Conservation (phyloP, 2,113 vertebrate species). For the Bolborhynchus lineola region DNA sequence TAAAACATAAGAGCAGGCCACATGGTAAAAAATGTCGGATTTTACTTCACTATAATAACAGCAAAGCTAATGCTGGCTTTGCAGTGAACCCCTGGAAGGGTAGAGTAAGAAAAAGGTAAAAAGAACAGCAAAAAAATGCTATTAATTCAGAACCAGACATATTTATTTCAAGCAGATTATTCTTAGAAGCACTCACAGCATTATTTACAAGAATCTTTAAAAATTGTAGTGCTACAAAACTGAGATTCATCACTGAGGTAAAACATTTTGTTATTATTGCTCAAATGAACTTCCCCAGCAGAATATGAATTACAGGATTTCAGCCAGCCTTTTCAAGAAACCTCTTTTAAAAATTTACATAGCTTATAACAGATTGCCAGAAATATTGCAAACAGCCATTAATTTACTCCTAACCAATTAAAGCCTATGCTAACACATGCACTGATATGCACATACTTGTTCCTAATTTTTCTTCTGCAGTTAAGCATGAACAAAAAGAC, state of each 20-base stretch:
- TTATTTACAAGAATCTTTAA: slow-evolving; percentile 66
- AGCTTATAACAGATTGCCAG: slow-evolving; percentile 73
- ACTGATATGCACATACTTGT: slow-evolving; percentile 64
- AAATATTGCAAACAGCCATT: slow-evolving; percentile 74
- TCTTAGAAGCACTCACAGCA: slow-evolving; percentile 57
- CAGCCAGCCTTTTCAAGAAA: slow-evolving; percentile 73
- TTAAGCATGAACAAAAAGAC: slow-evolving; percentile 57
- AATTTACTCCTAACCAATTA: slow-evolving; percentile 75
- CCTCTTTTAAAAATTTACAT: slow-evolving; percentile 75
- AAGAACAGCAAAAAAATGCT: neutral
- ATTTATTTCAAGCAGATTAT: slow-evolving; percentile 62
- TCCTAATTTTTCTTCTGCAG: slow-evolving; percentile 71
- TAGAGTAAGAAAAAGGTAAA: slow-evolving; percentile 20
- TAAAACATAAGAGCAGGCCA: neutral
- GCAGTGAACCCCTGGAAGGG: neutral
- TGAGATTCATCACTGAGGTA: slow-evolving; percentile 64
- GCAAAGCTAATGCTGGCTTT: slow-evolving; percentile 18
- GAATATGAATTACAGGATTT: slow-evolving; percentile 74
- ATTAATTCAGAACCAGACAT: slow-evolving; percentile 41
- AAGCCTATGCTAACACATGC: slow-evolving; percentile 70
- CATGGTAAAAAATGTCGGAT: neutral
- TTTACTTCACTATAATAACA: slow-evolving; percentile 31
- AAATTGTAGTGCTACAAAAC: slow-evolving; percentile 55
- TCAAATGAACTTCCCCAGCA: slow-evolving; percentile 67
- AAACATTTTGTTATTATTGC: slow-evolving; percentile 75